Percentiles rank a stretch among this genome's conserved stretches.
Conservation (phyloP, 2,797 vertebrate species). For the Acipenser ruthenus region DNA sequence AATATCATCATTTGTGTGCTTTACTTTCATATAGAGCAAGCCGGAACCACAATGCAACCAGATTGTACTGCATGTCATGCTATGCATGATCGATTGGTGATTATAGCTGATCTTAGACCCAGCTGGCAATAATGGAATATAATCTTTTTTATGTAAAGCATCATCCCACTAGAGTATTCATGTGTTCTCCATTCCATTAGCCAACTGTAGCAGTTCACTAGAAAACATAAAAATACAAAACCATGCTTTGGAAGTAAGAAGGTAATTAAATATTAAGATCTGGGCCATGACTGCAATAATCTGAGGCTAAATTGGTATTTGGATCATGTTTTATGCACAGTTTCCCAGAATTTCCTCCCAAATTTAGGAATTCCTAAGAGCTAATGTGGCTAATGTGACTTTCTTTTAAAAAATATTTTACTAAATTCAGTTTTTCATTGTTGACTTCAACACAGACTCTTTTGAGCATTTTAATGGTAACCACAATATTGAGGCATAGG, state of each 20-base stretch:
- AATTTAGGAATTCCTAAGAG: background rate
- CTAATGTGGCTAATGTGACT: background rate
- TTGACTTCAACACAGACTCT: background rate
- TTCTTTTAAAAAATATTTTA: background rate
- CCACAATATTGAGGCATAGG: background rate
- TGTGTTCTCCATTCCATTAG: constrained; percentile 25
- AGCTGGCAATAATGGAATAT: no score
- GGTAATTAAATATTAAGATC: constrained; percentile 4
- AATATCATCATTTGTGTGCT: no score
- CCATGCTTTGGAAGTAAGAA: background rate
- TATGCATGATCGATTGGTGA: no score
- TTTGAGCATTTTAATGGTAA: background rate
- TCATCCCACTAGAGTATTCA: no score
- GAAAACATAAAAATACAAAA: constrained; percentile 22
- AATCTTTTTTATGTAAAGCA: no score
- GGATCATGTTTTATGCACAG: background rate
- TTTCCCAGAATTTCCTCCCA: constrained; percentile 5
- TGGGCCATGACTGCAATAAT: constrained; percentile 3
- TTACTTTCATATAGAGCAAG: no score
- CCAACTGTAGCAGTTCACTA: constrained; percentile 36
- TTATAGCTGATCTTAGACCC: no score
- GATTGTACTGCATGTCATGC: no score
- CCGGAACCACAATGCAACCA: no score
- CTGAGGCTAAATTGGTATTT: constrained; percentile 7
- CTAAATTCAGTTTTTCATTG: background rate